These are phyloP conservation scores for Scotopteryx bipunctaria DNA, from an alignment of 2,888 invertebrate genomes.

Conservation along the genomic window DNA sequence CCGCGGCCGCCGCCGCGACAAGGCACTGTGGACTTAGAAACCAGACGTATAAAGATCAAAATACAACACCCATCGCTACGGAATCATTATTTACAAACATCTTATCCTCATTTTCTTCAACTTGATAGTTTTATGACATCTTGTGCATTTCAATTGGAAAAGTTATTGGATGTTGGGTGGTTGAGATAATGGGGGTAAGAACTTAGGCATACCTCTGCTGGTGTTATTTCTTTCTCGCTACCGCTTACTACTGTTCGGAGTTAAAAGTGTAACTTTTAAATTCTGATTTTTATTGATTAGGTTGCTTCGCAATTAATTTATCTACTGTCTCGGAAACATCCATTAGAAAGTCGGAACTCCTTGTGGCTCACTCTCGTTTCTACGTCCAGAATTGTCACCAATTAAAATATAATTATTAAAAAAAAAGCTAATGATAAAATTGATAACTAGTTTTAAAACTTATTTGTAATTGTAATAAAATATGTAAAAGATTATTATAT, in stretches of 20 bases:
- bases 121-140: conserved; percentile 8
- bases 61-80: conserved; percentile 7
- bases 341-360: neutral
- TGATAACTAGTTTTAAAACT: conserved; percentile 65
- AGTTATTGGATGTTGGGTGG: conserved; percentile 1
- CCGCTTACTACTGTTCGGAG: conserved; percentile 11
- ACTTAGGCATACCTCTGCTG: conserved; percentile 1
- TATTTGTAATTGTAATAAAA: conserved; percentile 70
- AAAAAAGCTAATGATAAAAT: conserved; percentile 60
- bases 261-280: neutral
- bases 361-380: conserved; percentile 34
- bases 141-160: neutral
- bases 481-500: conserved; percentile 53
- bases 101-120: neutral
- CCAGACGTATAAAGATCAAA: conserved; percentile 18
- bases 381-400: conserved; percentile 45
- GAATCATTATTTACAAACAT: neutral
- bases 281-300: neutral
- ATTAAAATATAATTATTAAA: conserved; percentile 49
- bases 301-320: conserved; percentile 3
- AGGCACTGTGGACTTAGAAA: conserved; percentile 32
- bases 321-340: neutral
- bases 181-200: neutral
- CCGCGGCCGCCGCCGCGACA: conserved; percentile 24
- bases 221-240: conserved; percentile 18